These are phyloP conservation scores for Morinoia aosen DNA, from an alignment of 2,888 invertebrate genomes.

Conservation along the genomic window DNA sequence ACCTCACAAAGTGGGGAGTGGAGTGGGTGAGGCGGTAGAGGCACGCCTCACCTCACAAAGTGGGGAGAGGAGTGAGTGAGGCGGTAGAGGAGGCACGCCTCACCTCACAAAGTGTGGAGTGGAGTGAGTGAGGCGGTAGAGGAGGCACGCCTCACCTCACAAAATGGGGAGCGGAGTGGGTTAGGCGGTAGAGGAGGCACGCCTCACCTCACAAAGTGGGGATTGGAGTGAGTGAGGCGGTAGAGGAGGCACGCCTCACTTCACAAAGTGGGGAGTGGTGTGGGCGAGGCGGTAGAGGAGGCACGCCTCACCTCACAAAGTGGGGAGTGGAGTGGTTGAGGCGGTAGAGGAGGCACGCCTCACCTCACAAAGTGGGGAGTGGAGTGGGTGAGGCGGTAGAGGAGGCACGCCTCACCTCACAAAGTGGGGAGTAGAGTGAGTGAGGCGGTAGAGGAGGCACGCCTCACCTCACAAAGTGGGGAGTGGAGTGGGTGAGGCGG, in stretches of 20 bases:
- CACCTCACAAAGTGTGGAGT: slow-evolving; percentile 85
- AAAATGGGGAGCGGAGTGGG: neutral
- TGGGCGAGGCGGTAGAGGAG: neutral
- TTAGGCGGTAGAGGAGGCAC: neutral
- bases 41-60: neutral
- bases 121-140: slow-evolving; percentile 84
- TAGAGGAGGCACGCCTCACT: neutral
- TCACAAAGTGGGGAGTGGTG: neutral
- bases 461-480: neutral
- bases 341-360: slow-evolving; percentile 85
- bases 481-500: neutral
- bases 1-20: neutral
- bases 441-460: neutral
- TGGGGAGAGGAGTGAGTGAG: neutral
- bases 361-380: neutral
- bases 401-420: neutral
- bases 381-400: neutral
- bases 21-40: neutral
- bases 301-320: slow-evolving; percentile 79
- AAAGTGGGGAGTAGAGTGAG: neutral
- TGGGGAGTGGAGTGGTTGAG: slow-evolving; percentile 83
- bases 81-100: neutral
- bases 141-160: slow-evolving; percentile 74
- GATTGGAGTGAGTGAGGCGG: neutral
- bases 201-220: neutral